Evolutionary conservation across 2,113 vertebrate genomes (phyloP).

Genomic region (Tricholaema leucomelas): DNA sequence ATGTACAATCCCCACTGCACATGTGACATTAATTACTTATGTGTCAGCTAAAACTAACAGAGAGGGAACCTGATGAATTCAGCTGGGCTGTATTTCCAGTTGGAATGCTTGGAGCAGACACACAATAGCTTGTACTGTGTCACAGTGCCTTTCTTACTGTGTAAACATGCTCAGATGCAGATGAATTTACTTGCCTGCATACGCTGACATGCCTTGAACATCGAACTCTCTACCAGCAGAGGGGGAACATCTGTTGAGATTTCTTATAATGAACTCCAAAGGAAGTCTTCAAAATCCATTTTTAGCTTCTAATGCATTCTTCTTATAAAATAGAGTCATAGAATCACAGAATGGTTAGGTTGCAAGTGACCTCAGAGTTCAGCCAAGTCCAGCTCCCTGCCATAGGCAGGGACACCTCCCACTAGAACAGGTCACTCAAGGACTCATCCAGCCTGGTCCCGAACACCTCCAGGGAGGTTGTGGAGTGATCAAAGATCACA

Average conservation of each 20-base stretch:
- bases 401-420: too few species aligned
- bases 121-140: neutral
- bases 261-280: slow-evolving; percentile 11
- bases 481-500: too few species aligned
- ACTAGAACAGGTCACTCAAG: too few species aligned
- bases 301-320: neutral
- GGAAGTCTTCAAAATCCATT: neutral
- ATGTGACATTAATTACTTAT: neutral
- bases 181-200: neutral
- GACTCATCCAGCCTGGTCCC: too few species aligned
- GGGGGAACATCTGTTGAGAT: slow-evolving; percentile 18
- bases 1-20: neutral
- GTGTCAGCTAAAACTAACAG: neutral
- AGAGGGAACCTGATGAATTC: neutral
- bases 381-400: too few species aligned
- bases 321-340: neutral
- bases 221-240: slow-evolving; percentile 6
- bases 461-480: too few species aligned
- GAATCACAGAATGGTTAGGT: too few species aligned
- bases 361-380: too few species aligned
- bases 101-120: neutral
- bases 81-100: neutral
- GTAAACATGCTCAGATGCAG: neutral
- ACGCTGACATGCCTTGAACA: neutral
- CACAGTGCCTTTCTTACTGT: neutral